Conservation (phyloP, 2,888 invertebrate genomes). For the Dendrolimus pini region DNA sequence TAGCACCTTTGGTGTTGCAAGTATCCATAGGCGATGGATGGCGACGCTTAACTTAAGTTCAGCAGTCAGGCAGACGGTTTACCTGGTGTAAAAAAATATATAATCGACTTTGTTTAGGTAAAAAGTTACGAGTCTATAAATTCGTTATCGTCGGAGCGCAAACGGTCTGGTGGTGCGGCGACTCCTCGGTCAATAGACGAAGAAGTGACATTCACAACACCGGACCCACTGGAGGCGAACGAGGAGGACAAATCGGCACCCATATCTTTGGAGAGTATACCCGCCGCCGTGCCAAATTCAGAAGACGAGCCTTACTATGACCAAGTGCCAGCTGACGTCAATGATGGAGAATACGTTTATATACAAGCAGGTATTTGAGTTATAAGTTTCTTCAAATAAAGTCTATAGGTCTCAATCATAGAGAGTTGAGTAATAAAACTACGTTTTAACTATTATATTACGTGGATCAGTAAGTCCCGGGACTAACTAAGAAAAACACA, state of each 20-base stretch:
- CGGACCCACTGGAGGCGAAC: conserved; percentile 47
- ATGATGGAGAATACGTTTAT: conserved; percentile 85
- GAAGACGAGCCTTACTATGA: conserved; percentile 84
- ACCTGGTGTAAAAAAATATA: background rate
- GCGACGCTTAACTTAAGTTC: no score
- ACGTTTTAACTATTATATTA: no score
- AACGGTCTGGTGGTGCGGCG: conserved; percentile 67
- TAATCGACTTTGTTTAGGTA: conserved; percentile 47
- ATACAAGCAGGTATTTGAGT: conserved; percentile 79
- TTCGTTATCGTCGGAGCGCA: conserved; percentile 78
- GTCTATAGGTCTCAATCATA: no score
- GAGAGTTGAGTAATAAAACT: no score
- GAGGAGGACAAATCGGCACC: conserved; percentile 60
- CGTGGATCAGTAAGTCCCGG: no score
- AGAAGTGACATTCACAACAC: conserved; percentile 56
- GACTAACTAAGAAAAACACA: no score
- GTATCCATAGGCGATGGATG: background rate
- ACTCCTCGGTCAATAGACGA: conserved; percentile 71
- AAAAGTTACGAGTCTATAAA: conserved; percentile 81
- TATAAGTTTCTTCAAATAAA: background rate
- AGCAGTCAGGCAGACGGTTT: no score
- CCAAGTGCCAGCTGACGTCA: conserved; percentile 81
- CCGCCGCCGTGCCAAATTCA: conserved; percentile 38
- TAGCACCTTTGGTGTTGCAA: background rate
- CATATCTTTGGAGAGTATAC: conserved; percentile 58